A percentile compares a stretch with the other conserved stretches of the same genome.
Evolutionary conservation across 2,113 vertebrate genomes (phyloP).

Genomic region (Callionymus lyra): DNA sequence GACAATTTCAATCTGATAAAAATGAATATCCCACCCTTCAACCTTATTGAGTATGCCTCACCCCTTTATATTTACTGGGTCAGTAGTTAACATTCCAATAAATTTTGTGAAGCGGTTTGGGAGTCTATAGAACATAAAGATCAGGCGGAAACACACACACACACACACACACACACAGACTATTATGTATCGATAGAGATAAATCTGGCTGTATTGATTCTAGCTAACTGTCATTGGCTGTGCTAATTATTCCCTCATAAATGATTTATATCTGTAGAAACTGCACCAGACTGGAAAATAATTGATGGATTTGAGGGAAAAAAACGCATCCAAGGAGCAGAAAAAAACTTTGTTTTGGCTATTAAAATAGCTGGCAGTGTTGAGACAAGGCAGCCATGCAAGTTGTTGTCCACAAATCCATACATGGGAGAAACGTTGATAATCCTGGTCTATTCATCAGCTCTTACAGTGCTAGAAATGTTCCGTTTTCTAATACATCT

Average conservation of each 20-base stretch:
- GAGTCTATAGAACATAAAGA: too few species aligned
- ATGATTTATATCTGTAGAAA: slow-evolving; percentile 29
- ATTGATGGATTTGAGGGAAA: slow-evolving; percentile 19
- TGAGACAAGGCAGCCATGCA: background rate
- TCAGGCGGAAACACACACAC: too few species aligned
- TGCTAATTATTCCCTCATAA: slow-evolving; percentile 23
- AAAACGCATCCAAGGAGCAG: background rate
- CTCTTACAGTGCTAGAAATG: slow-evolving; percentile 54
- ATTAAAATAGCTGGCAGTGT: too few species aligned
- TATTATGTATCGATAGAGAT: slow-evolving; percentile 1
- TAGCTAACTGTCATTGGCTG: slow-evolving; percentile 10
- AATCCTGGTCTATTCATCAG: slow-evolving; percentile 56
- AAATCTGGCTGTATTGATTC: slow-evolving; percentile 34
- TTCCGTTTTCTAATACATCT: slow-evolving; percentile 58
- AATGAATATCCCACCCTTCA: too few species aligned
- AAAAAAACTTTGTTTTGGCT: background rate
- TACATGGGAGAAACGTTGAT: slow-evolving; percentile 32
- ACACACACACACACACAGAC: too few species aligned
- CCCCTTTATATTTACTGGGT: too few species aligned
- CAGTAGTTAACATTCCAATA: too few species aligned
- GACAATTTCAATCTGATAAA: too few species aligned
- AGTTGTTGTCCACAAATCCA: slow-evolving; percentile 1
- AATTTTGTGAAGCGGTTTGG: too few species aligned
- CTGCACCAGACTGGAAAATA: slow-evolving; percentile 14
- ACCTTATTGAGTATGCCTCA: too few species aligned